Conservation (phyloP, 2,113 vertebrate genomes). For the Petaurus breviceps region DNA sequence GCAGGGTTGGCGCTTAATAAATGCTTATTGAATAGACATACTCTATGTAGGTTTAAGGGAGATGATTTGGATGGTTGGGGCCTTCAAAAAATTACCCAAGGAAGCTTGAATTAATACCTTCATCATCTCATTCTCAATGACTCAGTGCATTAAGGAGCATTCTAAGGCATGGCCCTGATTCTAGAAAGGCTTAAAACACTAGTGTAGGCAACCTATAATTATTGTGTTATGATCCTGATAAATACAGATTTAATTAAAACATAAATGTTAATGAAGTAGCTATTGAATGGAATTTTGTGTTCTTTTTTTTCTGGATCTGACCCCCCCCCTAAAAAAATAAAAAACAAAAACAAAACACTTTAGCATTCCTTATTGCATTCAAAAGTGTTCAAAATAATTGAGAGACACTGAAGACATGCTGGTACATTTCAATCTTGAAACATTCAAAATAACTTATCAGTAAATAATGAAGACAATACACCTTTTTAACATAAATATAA, state of each 20-base stretch:
- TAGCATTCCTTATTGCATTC: neutral
- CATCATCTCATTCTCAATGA: neutral
- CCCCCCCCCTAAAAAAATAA: too few species aligned
- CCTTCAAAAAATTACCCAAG: neutral
- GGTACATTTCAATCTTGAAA: neutral
- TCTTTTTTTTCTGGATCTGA: too few species aligned
- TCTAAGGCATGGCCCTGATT: neutral
- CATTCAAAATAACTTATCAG: neutral
- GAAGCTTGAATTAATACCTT: neutral
- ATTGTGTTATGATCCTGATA: neutral
- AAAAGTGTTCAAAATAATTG: neutral
- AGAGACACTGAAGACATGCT: neutral
- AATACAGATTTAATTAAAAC: too few species aligned
- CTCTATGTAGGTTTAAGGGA: neutral
- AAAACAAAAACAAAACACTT: neutral
- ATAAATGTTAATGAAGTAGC: too few species aligned
- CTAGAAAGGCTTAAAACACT: too few species aligned
- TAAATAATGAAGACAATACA: neutral
- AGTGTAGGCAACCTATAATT: neutral
- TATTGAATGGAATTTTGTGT: too few species aligned
- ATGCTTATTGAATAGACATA: neutral
- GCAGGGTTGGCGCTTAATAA: too few species aligned
- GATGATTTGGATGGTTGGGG: neutral
- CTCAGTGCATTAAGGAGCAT: neutral
- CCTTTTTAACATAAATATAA: neutral